These are phyloP conservation scores for Anastatus disparis DNA, from an alignment of 1,140 invertebrate genomes.

Conservation along the genomic window DNA sequence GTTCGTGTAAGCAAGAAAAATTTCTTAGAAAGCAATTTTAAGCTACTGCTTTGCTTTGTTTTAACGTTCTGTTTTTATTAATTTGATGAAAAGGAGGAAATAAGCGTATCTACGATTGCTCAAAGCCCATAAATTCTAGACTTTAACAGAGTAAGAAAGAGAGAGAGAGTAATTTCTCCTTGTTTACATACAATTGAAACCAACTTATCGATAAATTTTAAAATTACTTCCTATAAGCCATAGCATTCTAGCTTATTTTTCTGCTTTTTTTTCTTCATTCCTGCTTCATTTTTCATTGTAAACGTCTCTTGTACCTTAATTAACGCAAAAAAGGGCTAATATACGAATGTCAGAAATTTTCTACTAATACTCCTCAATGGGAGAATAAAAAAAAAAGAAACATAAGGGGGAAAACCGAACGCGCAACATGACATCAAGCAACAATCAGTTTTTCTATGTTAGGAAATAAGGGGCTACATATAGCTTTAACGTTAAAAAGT, in stretches of 20 bases:
- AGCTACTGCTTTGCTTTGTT: too few relatives aligned
- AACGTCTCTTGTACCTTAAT: neutral
- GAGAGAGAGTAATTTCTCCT: neutral
- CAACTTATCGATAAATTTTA: slow-evolving; percentile 2
- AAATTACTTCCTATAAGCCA: too few relatives aligned
- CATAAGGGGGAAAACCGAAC: too few relatives aligned
- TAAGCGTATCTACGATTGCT: neutral
- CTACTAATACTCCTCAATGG: too few relatives aligned
- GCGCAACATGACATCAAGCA: neutral
- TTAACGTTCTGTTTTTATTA: slow-evolving; percentile 14
- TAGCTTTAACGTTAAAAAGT: too few relatives aligned
- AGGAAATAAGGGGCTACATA: neutral
- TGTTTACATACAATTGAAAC: neutral
- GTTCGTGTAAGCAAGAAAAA: neutral
- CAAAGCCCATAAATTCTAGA: neutral
- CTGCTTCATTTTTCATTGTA: too few relatives aligned
- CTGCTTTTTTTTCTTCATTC: too few relatives aligned
- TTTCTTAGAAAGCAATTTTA: slow-evolving; percentile 16
- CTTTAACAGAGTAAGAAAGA: too few relatives aligned
- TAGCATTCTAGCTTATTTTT: too few relatives aligned
- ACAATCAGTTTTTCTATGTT: slow-evolving; percentile 25
- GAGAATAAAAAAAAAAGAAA: neutral
- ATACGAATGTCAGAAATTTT: too few relatives aligned
- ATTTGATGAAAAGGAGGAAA: slow-evolving; percentile 7
- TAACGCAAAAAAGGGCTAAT: slow-evolving; percentile 11